phyloP scores from a whole-genome alignment of 2,113 vertebrate species.

The Drymodes brunneopygia region DNA sequence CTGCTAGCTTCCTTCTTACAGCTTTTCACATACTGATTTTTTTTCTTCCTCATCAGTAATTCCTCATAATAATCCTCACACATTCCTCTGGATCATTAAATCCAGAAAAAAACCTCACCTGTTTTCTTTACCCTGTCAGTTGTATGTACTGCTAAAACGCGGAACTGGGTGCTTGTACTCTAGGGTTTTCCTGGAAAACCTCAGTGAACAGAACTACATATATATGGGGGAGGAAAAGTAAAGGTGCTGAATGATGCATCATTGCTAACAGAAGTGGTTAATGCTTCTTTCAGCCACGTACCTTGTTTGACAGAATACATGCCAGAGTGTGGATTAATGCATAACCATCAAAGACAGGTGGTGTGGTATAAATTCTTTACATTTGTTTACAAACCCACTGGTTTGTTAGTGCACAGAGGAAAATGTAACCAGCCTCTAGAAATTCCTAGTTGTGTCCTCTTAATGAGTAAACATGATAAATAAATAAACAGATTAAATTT shows the following conservation, averaged over 20 bases:
- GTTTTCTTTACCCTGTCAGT: neutral
- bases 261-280: neutral
- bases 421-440: neutral
- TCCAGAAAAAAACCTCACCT: neutral
- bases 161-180: neutral
- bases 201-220: neutral
- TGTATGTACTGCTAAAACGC: neutral
- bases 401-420: neutral
- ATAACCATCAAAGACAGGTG: neutral
- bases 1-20: neutral
- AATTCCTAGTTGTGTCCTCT: neutral
- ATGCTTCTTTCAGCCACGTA: neutral
- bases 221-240: neutral
- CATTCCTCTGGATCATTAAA: neutral
- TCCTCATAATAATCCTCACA: neutral
- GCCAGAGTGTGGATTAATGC: neutral
- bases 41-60: neutral
- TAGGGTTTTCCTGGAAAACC: neutral
- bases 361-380: rapidly evolving
- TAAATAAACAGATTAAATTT: neutral
- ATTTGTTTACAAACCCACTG: rapidly evolving
- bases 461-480: neutral
- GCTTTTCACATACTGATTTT: neutral
- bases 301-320: neutral
- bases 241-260: neutral